Conservation (phyloP, 92 coral and sea anemone species). For the Palythoa caribaeorum region DNA sequence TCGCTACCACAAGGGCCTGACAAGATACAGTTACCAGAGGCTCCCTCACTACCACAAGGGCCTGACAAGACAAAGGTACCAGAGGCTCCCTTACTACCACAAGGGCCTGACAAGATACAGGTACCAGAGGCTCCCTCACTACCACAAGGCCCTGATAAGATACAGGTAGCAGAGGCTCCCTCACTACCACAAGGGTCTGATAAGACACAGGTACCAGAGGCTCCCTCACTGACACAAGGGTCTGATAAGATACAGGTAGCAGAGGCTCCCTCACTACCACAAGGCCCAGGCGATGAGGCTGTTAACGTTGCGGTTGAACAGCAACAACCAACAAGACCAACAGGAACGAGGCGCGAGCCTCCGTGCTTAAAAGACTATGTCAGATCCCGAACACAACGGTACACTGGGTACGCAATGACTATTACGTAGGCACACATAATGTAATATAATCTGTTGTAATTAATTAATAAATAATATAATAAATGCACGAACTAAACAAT, state of each 20-base stretch:
- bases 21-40: too few species aligned
- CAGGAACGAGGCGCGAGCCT: not conserved
- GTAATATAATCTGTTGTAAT: not conserved
- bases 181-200: not conserved
- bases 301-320: not conserved
- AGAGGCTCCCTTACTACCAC: too few species aligned
- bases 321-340: not conserved
- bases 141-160: not conserved
- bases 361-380: conserved; percentile 13
- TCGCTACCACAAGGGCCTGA: too few species aligned
- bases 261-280: conserved; percentile 17
- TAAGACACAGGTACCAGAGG: conserved; percentile 25
- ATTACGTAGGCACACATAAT: not conserved
- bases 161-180: conserved; percentile 20
- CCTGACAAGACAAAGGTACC: too few species aligned
- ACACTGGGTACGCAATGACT: not conserved
- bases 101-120: not conserved
- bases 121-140: too few species aligned
- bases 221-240: not conserved
- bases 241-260: conserved; percentile 26
- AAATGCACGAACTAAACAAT: not conserved
- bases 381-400: not conserved
- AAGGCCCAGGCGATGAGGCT: not conserved
- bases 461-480: not conserved
- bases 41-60: too few species aligned